Evolutionary conservation across 2,797 vertebrate species (phyloP).

Genomic region (Lutjanus argentimaculatus): DNA sequence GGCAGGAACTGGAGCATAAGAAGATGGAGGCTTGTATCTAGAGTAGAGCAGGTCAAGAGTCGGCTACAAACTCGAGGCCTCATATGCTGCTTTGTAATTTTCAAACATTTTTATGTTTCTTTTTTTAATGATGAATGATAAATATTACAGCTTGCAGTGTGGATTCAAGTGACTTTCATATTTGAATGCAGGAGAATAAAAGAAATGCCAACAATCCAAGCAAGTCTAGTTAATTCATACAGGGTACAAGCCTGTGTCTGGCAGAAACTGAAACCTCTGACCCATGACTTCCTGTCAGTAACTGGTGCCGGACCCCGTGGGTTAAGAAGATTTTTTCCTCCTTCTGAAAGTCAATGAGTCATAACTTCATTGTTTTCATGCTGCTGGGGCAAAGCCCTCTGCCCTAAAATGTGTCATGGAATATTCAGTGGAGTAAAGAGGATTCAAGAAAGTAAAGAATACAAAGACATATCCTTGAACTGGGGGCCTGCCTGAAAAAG

Average conservation of each 20-base stretch:
- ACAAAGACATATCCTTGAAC: no score
- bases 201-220: not conserved
- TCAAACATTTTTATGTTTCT: not conserved
- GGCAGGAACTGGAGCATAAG: slow-evolving; percentile 48
- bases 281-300: slow-evolving; percentile 24
- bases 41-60: slow-evolving; percentile 34
- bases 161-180: not conserved
- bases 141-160: not conserved
- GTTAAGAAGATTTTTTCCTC: not conserved
- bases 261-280: slow-evolving; percentile 20
- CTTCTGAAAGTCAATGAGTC: slow-evolving; percentile 28
- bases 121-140: not conserved
- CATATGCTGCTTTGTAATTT: not conserved
- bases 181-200: not conserved
- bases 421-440: not conserved
- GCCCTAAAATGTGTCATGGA: not conserved
- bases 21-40: slow-evolving; percentile 7
- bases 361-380: not conserved
- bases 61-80: not conserved
- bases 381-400: not conserved
- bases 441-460: not conserved
- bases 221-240: not conserved
- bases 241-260: not conserved
- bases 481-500: no score
- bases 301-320: not conserved